phyloP scores from a whole-genome alignment of 2,888 invertebrate genomes.

The Harmothoe impar region DNA sequence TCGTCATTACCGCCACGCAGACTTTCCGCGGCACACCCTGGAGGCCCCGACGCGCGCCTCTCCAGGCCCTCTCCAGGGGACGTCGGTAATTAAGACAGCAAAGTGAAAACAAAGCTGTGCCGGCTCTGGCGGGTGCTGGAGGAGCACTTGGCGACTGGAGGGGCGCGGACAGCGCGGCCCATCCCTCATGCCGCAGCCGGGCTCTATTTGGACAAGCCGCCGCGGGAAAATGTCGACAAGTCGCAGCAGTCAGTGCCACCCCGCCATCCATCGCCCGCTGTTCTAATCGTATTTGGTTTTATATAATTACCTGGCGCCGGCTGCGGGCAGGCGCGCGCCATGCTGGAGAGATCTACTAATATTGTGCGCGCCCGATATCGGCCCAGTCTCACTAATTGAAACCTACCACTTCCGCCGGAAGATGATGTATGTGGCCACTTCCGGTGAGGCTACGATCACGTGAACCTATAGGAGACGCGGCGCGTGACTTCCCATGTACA shows the following conservation, averaged over 20 bases:
- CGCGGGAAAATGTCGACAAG: constrained; percentile 60
- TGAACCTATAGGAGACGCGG: neutral
- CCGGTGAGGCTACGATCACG: constrained; percentile 24
- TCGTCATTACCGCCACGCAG: constrained; percentile 26
- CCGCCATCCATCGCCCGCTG: constrained; percentile 41
- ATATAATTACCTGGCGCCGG: constrained; percentile 49
- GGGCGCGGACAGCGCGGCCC: constrained; percentile 16
- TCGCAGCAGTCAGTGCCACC: constrained; percentile 52
- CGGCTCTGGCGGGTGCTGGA: constrained; percentile 43
- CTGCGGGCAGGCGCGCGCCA: constrained; percentile 25
- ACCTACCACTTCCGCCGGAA: constrained; percentile 30
- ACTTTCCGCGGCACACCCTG: constrained; percentile 25
- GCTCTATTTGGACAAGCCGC: constrained; percentile 53
- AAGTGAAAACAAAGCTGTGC: constrained; percentile 60
- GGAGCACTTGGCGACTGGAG: constrained; percentile 29
- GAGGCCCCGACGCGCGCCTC: constrained; percentile 2
- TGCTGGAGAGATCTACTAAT: constrained; percentile 53
- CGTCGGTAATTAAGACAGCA: constrained; percentile 60
- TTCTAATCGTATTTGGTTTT: constrained; percentile 52
- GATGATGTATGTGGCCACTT: constrained; percentile 49
- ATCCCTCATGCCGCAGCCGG: constrained; percentile 51
- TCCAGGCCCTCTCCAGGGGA: constrained; percentile 57
- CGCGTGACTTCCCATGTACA: neutral
- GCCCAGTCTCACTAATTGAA: constrained; percentile 19
- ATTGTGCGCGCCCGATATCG: constrained; percentile 30